Evolutionary conservation across 1,140 invertebrate genomes (phyloP).

Genomic region (Reticulitermes speratus): DNA sequence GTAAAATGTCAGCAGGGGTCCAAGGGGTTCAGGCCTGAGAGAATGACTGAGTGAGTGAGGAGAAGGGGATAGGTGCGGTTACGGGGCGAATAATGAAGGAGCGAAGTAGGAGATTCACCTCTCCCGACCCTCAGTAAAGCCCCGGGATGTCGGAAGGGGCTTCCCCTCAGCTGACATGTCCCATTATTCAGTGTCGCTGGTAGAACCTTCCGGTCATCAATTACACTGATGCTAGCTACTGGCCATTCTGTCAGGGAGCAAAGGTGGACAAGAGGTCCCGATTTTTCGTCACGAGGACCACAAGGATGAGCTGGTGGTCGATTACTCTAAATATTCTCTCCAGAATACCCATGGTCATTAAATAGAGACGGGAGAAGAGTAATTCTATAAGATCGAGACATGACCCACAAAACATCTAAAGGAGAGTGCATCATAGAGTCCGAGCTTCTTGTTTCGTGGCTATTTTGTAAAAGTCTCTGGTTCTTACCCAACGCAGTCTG

Average conservation of each 20-base stretch:
- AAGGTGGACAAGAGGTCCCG: not conserved
- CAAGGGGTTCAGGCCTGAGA: not conserved
- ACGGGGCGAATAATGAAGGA: conserved; percentile 1
- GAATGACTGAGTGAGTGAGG: not conserved
- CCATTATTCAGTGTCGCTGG: conserved; percentile 27
- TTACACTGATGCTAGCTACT: not conserved
- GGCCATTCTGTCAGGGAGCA: not conserved
- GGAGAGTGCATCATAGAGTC: no score
- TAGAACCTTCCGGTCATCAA: conserved; percentile 23
- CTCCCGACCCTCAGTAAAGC: not conserved
- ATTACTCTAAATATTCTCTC: no score
- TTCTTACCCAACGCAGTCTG: no score
- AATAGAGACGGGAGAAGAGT: no score
- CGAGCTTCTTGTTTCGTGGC: no score
- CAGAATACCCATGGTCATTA: no score
- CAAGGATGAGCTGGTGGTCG: no score
- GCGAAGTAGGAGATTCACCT: not conserved
- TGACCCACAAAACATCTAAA: no score
- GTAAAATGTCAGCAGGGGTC: conserved; percentile 5
- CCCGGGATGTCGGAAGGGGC: not conserved
- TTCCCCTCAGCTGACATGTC: conserved; percentile 23
- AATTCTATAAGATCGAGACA: no score
- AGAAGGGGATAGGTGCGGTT: not conserved
- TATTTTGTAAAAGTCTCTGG: no score
- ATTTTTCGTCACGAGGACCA: not conserved